Evolutionary conservation across 2,797 vertebrate genomes (phyloP).

Genomic region (Bradypodion pumilum): DNA sequence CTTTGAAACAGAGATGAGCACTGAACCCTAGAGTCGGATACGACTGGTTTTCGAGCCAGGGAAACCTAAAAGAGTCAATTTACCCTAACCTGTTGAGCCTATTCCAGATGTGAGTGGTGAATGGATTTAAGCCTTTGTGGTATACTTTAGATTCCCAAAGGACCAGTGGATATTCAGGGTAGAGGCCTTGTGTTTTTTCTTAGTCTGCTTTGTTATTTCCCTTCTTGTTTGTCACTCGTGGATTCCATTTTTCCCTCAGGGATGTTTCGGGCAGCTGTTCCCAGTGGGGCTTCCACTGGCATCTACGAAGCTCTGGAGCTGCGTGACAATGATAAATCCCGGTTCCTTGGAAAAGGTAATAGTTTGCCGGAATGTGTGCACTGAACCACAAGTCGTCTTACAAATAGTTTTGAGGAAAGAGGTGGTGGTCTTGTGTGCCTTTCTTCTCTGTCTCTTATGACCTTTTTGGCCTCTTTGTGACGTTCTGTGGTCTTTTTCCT

Average conservation of each 20-base stretch:
- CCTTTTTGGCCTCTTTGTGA: conserved; percentile 48
- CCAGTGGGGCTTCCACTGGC: conserved; percentile 80
- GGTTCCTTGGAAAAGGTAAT: conserved; percentile 81
- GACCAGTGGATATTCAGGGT: not conserved
- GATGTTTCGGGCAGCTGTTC: conserved; percentile 79
- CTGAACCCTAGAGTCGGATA: too few relatives aligned
- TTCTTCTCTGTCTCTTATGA: conserved; percentile 40
- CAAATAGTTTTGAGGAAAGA: conserved; percentile 29
- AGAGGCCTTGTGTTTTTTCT: not conserved
- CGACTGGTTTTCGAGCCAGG: too few relatives aligned
- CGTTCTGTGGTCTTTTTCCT: conserved; percentile 49
- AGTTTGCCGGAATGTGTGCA: not conserved
- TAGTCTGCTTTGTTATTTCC: not conserved
- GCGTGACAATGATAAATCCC: conserved; percentile 77
- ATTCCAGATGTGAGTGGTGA: too few relatives aligned
- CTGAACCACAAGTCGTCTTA: not conserved
- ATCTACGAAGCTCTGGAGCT: conserved; percentile 80
- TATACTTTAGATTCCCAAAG: not conserved
- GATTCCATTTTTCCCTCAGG: conserved; percentile 59
- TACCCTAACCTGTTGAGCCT: too few relatives aligned
- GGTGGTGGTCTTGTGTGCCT: conserved; percentile 5
- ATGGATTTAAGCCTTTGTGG: too few relatives aligned
- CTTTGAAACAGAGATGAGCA: too few relatives aligned
- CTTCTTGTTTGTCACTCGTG: fast-evolving
- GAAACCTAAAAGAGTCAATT: not conserved